These are phyloP conservation scores for Pogoniulus pusillus DNA, from an alignment of 2,797 vertebrate genomes.

Conservation along the genomic window DNA sequence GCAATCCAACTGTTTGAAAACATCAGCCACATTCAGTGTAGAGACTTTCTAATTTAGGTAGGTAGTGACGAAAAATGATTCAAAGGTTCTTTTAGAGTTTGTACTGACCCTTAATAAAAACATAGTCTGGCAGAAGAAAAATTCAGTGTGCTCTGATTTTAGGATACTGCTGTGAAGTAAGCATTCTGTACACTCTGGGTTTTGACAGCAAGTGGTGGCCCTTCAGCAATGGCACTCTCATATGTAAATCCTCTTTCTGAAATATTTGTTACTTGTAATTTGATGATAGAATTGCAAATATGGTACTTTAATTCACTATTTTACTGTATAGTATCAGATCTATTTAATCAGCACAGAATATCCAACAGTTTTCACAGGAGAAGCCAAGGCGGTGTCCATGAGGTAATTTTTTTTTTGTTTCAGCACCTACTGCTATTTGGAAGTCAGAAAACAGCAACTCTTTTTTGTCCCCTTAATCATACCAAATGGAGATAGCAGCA, in stretches of 20 bases:
- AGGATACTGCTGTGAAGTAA: neutral
- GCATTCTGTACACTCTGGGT: neutral
- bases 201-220: neutral
- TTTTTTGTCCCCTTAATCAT: neutral
- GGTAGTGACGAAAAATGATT: neutral
- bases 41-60: neutral
- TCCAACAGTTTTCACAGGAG: neutral
- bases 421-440: neutral
- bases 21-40: neutral
- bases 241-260: slow-evolving; percentile 33
- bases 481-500: neutral
- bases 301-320: neutral
- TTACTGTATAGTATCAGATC: neutral
- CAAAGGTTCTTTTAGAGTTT: neutral
- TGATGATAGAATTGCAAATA: neutral
- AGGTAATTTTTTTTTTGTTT: neutral
- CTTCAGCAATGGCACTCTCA: neutral
- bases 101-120: slow-evolving; percentile 56
- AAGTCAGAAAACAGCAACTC: neutral
- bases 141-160: neutral
- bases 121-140: neutral
- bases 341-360: slow-evolving; percentile 20
- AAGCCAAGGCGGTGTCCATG: neutral
- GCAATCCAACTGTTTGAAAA: slow-evolving; percentile 8
- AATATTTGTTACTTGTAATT: slow-evolving; percentile 43